Evolutionary conservation across 2,888 invertebrate genomes (phyloP).

Genomic region (Drosophila cognata): DNA sequence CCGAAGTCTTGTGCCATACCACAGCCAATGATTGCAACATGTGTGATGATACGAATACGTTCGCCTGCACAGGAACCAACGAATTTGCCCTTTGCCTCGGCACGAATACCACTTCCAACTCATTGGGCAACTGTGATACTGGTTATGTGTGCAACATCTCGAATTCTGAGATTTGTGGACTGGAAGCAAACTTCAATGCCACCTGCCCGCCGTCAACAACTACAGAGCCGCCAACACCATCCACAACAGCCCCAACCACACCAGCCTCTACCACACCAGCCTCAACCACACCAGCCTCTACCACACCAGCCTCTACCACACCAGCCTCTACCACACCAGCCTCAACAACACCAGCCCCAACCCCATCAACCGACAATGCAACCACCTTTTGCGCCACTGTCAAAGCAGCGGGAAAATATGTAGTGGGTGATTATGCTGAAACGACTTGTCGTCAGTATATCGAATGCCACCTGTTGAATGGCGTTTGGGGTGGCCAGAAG

Average conservation of each 20-base stretch:
- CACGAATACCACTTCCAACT: conserved; percentile 44
- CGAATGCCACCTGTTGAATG: conserved; percentile 53
- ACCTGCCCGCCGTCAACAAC: conserved; percentile 55
- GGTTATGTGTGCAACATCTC: conserved; percentile 71
- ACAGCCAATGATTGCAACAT: conserved; percentile 61
- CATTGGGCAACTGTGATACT: conserved; percentile 61
- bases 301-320: conserved; percentile 12
- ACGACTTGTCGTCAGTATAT: conserved; percentile 77
- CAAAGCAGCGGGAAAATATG: conserved; percentile 47
- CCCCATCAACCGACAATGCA: conserved; percentile 45
- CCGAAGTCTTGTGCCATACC: conserved; percentile 66
- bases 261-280: no score
- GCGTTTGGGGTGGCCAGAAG: conserved; percentile 65
- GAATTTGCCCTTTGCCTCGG: conserved; percentile 78
- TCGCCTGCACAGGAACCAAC: conserved; percentile 74
- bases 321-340: conserved; percentile 20
- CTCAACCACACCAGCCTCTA: conserved; percentile 9
- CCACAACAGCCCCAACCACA: not conserved
- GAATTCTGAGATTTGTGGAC: conserved; percentile 58
- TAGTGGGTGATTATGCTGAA: conserved; percentile 60
- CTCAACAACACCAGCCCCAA: conserved; percentile 13
- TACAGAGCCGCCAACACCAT: not conserved
- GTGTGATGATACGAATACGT: conserved; percentile 66
- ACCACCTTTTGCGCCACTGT: conserved; percentile 58
- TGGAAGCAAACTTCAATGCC: conserved; percentile 36